Conservation (phyloP, 2,113 vertebrate genomes). For the Bothrops jararaca region DNA sequence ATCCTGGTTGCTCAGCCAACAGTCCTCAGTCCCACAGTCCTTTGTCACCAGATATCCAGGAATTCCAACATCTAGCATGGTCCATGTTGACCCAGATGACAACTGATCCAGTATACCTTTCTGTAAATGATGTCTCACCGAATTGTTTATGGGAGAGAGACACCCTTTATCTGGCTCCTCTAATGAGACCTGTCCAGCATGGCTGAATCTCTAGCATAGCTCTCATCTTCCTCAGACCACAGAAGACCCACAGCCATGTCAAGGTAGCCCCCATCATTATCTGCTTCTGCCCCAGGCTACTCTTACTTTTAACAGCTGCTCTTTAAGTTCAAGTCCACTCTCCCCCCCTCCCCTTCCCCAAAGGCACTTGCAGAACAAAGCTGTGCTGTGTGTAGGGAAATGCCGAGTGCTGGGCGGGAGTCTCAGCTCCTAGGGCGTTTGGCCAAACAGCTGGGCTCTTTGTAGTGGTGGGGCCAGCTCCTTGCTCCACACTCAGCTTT, state of each 20-base stretch:
- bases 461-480: neutral
- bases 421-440: conserved; percentile 7
- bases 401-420: conserved; percentile 12
- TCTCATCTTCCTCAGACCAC: too few relatives aligned
- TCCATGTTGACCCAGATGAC: neutral
- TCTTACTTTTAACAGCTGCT: conserved; percentile 3
- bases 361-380: conserved; percentile 13
- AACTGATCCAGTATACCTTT: neutral
- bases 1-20: neutral
- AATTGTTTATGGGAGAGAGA: too few relatives aligned
- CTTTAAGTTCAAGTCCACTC: neutral
- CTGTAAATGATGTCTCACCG: neutral
- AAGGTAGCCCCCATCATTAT: neutral
- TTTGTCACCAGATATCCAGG: neutral
- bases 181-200: too few relatives aligned
- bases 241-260: too few relatives aligned
- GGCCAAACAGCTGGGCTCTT: conserved; percentile 33
- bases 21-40: neutral
- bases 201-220: too few relatives aligned
- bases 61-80: neutral
- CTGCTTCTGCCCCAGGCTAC: neutral
- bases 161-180: too few relatives aligned
- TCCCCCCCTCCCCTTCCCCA: neutral
- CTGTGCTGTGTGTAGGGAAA: conserved; percentile 9
- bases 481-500: neutral